Evolutionary conservation across 1,140 invertebrate genomes (phyloP), one percentile per base, ranked within the genome.

Genomic region (Drosophila sproati): DNA sequence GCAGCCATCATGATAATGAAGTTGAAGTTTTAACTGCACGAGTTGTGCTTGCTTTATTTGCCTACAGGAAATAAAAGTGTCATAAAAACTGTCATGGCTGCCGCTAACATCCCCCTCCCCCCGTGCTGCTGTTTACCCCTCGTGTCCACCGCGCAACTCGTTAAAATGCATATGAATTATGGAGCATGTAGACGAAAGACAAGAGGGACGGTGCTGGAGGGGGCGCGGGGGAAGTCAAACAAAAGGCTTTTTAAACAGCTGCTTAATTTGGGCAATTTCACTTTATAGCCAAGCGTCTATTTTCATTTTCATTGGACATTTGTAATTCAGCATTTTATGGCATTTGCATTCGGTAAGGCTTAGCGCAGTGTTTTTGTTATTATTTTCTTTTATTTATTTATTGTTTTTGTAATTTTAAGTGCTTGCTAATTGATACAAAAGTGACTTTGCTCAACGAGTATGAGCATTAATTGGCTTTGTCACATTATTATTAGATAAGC

Each of bases 131-230:
- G 20, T 20, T 20, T 20, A 1, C 4, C 10, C 12, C 29, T 28
- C n/a, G 8, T 32, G 6, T 41, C 3, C 4, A 12, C 7, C 37
- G 29, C 6, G 7, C 12, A 52, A 35, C 73, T 51, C 43, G 50
- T 61, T 62, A 74, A 78, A 85, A 76, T 79, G 72, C 79, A 82
- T 88, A 79, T 88, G 86, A 82, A 87, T 86, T 87, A 86, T 82
- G 63, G 54, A 37, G 56, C 56, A 35, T 10, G 34, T 67, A 3
- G 10, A n/a, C 4, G 20, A 20, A 20, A 20, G 20, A 20, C 20
- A 20, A 20, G 20, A 20, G 20, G 20, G 20, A 20, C 20, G 20
- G 20, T 20, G 20, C 1, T 20, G 20, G 20, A 20, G 20, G 20
- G 20, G 31, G 2, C 8, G 34, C 8, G 39, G 29, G 28, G 7